Percentiles rank a stretch among this genome's conserved stretches.
Evolutionary conservation across 2,797 vertebrate genomes (phyloP).

Genomic region (Acridotheres tristis): DNA sequence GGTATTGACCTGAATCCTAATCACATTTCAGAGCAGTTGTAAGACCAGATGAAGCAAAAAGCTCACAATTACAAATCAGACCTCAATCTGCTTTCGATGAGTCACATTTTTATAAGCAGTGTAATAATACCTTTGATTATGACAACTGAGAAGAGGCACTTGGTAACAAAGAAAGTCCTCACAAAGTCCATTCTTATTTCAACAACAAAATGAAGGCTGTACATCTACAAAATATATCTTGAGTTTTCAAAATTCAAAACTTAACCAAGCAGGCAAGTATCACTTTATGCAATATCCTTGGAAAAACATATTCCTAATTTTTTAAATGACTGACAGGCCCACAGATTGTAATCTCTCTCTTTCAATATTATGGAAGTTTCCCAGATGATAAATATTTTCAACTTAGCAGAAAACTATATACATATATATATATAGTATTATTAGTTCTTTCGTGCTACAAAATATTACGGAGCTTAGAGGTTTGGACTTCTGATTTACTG

Average conservation of each 20-base stretch:
- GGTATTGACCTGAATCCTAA: neutral
- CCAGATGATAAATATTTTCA: neutral
- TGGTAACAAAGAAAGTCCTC: neutral
- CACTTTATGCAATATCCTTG: neutral
- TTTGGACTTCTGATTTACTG: neutral
- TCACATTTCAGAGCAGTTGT: neutral
- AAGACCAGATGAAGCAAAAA: neutral
- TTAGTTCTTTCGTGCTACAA: neutral
- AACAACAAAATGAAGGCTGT: neutral
- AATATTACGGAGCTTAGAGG: neutral
- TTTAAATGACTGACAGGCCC: neutral
- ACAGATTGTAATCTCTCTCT: neutral
- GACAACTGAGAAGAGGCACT: neutral
- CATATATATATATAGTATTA: neutral
- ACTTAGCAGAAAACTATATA: neutral
- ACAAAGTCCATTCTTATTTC: neutral
- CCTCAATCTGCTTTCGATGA: neutral
- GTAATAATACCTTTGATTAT: neutral
- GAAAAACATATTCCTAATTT: neutral
- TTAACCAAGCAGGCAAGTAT: neutral
- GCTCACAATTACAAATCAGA: neutral
- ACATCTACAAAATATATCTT: neutral
- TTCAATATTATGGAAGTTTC: neutral
- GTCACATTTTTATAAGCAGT: neutral
- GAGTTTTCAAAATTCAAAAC: neutral